Conservation (phyloP, 2,113 vertebrate genomes). For the Talpa occidentalis region DNA sequence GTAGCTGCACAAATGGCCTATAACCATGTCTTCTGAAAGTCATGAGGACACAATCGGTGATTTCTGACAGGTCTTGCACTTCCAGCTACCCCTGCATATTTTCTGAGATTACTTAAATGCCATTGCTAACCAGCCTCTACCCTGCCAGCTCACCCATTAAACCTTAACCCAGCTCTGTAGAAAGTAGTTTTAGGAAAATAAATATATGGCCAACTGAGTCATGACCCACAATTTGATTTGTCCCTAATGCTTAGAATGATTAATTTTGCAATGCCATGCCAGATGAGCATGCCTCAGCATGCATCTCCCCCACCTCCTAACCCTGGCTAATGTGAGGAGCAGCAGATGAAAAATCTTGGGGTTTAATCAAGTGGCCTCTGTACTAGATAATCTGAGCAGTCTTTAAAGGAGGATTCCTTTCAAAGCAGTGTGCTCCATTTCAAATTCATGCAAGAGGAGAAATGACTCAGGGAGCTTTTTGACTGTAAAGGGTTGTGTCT, state of each 20-base stretch:
- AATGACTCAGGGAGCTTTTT: background rate
- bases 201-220: background rate
- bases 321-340: background rate
- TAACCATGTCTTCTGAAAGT: background rate
- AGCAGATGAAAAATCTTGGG: background rate
- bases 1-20: background rate
- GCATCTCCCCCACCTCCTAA: background rate
- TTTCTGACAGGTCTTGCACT: background rate
- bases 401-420: background rate
- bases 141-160: background rate
- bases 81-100: background rate
- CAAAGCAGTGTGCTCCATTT: background rate
- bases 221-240: background rate
- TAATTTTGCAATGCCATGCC: background rate
- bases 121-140: background rate
- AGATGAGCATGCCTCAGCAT: background rate
- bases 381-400: background rate
- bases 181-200: conserved; percentile 52
- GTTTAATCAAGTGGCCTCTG: background rate
- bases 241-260: background rate
- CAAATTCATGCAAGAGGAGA: background rate
- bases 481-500: background rate
- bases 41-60: background rate
- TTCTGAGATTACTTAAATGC: background rate
- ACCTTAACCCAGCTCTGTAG: background rate